Base-by-base conservation (phyloP, 2,113 vertebrate species). In the Phylloscopus whistleri region DNA sequence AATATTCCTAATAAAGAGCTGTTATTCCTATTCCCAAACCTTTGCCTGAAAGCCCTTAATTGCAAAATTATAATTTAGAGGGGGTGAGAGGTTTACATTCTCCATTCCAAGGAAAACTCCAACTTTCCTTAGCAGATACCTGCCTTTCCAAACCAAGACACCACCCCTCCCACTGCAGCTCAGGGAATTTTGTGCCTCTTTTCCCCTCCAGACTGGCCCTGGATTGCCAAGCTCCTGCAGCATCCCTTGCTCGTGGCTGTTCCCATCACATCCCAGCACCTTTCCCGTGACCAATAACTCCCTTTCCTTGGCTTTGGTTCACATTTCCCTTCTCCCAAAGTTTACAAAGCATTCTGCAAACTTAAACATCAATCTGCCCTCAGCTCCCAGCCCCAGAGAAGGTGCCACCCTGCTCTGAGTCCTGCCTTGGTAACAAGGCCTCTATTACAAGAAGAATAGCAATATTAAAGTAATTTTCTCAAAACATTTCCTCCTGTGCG, bases 391-490 rank as follows among this genome's bases (percentile, higher is more conserved):
- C 33, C 43, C 30, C 24, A 4, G 33, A 27, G 41, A 59, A 94
- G 55, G 28, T 59, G 41, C 66, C 43, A 5, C 66, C 37, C 18
- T 44, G 66, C 53, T 83, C 87, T 5, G 28, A 76, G 41, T 53
- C 70, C 70, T 85, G 78, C 74, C 63, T 91, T 37, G 33, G 20
- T 35, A 80, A 87, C 78, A 63, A 77, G 33, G 70, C 78, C 73
- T 92, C 63, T 79, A 16, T 83, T 59, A 79, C 67, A 19, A 83
- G 70, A 49, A 96, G 37, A 93, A 77, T 26, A 77, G 74, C 67
- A 95, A 88, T 91, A 91, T 95, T 94, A 94, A 87, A 93, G 95
- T 94, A 51, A 95, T 96, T 95, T 97, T 94, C 91, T 90, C 59
- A 6, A 87, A 81, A 90, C 16, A 74, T 88, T 93, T 95, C 44